Evolutionary conservation across 2,888 invertebrate genomes (phyloP).

Genomic region (Gymnoscelis rufifasciata): DNA sequence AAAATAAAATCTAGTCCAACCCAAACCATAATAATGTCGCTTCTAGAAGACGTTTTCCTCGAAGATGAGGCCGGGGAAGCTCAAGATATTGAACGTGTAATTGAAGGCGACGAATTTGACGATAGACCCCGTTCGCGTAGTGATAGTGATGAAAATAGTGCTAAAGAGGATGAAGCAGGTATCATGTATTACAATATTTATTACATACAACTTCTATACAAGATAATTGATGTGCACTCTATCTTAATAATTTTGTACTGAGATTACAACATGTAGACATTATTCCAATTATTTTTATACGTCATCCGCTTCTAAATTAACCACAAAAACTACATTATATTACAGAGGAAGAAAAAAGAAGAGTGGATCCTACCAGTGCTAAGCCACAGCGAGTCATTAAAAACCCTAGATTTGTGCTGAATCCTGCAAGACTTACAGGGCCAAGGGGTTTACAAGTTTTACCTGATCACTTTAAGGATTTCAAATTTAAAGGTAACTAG

Average conservation of each 20-base stretch:
- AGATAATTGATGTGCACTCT: no score
- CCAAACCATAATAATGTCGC: constrained; percentile 47
- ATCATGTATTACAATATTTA: constrained; percentile 55
- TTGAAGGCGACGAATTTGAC: constrained; percentile 73
- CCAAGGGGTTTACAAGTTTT: constrained; percentile 89
- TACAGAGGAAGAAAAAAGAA: constrained; percentile 67
- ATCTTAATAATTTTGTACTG: no score
- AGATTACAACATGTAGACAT: no score
- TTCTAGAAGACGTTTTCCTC: constrained; percentile 68
- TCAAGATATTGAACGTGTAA: constrained; percentile 62
- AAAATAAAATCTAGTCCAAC: no score
- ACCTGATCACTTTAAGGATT: constrained; percentile 87
- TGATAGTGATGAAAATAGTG: constrained; percentile 54
- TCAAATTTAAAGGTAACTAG: constrained; percentile 88
- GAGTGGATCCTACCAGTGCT: constrained; percentile 57
- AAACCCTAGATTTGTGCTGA: constrained; percentile 83
- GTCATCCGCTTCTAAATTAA: no score
- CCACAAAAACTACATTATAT: no score
- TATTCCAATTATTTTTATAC: no score
- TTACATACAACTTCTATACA: no score
- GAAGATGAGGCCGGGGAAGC: constrained; percentile 68
- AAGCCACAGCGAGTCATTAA: constrained; percentile 78
- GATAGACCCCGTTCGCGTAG: constrained; percentile 55
- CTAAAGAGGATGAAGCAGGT: constrained; percentile 69
- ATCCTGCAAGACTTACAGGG: constrained; percentile 85